These are phyloP conservation scores for Copidosoma aretas DNA, from an alignment of 2,888 invertebrate species.

Conservation along the genomic window DNA sequence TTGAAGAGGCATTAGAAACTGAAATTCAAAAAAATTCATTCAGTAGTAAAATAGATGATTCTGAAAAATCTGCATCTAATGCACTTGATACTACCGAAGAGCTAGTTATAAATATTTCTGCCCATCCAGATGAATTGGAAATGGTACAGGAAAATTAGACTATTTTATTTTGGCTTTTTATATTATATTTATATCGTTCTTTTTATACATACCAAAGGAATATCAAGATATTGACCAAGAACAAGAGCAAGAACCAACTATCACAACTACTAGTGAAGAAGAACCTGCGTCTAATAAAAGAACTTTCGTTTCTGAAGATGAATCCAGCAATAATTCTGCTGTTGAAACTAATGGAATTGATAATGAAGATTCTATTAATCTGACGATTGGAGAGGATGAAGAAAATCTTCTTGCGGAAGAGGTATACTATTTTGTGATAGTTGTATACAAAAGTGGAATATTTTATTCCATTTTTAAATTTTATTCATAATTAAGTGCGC, in stretches of 20 bases:
- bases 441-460: background rate
- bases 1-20: conserved; percentile 35
- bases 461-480: background rate
- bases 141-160: conserved; percentile 24
- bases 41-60: background rate
- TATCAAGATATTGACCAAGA: conserved; percentile 21
- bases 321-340: conserved; percentile 46
- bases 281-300: conserved; percentile 42
- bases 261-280: conserved; percentile 39
- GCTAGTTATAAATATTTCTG: conserved; percentile 31
- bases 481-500: background rate
- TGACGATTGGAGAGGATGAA: conserved; percentile 83
- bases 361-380: conserved; percentile 80
- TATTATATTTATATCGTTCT: background rate
- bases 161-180: background rate
- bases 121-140: conserved; percentile 37
- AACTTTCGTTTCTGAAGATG: conserved; percentile 29
- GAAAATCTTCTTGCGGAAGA: conserved; percentile 78
- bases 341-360: conserved; percentile 69
- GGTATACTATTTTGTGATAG: conserved; percentile 60
- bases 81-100: conserved; percentile 16
- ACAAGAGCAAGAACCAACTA: conserved; percentile 19
- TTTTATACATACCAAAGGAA: conserved; percentile 17
- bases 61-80: background rate
- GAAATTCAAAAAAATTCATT: conserved; percentile 41